Percentiles rank a stretch among this genome's conserved stretches.
phyloP scores from a whole-genome alignment of 2,113 vertebrate genomes.

The Cochlearius cochlearius region DNA sequence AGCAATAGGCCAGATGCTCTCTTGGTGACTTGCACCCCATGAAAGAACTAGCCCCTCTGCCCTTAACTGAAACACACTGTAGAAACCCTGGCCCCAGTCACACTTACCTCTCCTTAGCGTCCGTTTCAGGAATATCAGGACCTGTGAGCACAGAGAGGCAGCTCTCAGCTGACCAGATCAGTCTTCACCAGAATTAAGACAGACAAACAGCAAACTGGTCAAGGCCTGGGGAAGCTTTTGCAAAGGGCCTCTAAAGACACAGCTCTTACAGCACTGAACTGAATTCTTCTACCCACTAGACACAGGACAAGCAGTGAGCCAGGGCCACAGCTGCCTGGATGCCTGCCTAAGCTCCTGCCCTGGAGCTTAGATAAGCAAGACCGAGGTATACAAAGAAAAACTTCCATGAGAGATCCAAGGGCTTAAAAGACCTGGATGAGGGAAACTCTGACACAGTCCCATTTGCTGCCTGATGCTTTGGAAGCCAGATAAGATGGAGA shows the following conservation, averaged over 20 bases:
- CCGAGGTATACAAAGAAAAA: not conserved
- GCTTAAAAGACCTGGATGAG: not conserved
- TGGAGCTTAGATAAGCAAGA: not conserved
- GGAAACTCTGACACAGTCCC: not conserved
- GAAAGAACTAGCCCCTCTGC: not conserved
- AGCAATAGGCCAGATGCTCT: not conserved
- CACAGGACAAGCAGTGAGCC: not conserved
- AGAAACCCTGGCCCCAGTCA: not conserved
- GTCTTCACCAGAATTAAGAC: not conserved
- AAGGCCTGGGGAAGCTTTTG: not conserved
- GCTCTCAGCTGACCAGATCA: not conserved
- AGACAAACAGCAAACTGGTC: not conserved
- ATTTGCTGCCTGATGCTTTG: not conserved
- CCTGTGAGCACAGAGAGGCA: constrained; percentile 72
- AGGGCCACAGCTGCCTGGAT: not conserved
- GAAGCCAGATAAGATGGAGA: not conserved
- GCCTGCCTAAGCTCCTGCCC: not conserved
- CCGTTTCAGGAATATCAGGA: constrained; percentile 91
- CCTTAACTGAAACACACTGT: not conserved
- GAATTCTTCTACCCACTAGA: not conserved
- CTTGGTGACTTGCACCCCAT: not conserved
- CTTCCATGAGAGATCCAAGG: not conserved
- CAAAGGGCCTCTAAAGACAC: not conserved
- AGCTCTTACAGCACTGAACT: not conserved
- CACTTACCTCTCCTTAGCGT: constrained; percentile 88